phyloP scores from a whole-genome alignment of 2,113 vertebrate genomes.

The Phrynosoma blainvillii region DNA sequence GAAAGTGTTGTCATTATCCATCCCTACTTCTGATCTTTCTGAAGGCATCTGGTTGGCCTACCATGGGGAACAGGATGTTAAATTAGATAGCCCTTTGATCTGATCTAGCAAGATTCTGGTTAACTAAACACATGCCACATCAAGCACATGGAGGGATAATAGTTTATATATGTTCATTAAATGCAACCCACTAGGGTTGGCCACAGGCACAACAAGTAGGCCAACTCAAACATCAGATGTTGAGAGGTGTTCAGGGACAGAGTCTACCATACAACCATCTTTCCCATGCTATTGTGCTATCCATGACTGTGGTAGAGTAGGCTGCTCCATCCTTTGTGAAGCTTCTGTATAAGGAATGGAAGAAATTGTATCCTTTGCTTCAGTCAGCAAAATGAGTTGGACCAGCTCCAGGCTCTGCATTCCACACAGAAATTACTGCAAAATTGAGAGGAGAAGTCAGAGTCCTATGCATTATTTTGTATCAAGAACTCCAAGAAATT shows the following conservation, averaged over 20 bases:
- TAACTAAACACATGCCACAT: neutral
- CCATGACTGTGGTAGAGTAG: neutral
- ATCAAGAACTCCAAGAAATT: neutral
- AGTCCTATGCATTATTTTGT: neutral
- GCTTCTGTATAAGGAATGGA: neutral
- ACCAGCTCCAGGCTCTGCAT: no score
- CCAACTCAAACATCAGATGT: neutral
- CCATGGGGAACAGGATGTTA: neutral
- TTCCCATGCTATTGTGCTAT: neutral
- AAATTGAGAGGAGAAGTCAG: neutral
- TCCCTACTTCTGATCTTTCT: neutral
- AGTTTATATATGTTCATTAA: neutral
- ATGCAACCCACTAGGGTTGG: neutral
- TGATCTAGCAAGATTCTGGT: neutral
- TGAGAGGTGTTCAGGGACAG: neutral
- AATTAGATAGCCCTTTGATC: neutral
- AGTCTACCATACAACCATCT: neutral
- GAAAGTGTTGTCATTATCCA: neutral
- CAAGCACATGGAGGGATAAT: neutral
- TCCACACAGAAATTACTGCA: neutral
- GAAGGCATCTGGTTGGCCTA: neutral
- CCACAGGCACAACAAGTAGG: neutral
- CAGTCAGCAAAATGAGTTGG: neutral
- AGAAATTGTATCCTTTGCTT: neutral
- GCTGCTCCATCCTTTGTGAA: neutral